A percentile compares a stretch with the other conserved stretches of the same genome.
phyloP scores from a whole-genome alignment of 35 echinoderm and acorn worm species.

The Apostichopus parvimensis region DNA sequence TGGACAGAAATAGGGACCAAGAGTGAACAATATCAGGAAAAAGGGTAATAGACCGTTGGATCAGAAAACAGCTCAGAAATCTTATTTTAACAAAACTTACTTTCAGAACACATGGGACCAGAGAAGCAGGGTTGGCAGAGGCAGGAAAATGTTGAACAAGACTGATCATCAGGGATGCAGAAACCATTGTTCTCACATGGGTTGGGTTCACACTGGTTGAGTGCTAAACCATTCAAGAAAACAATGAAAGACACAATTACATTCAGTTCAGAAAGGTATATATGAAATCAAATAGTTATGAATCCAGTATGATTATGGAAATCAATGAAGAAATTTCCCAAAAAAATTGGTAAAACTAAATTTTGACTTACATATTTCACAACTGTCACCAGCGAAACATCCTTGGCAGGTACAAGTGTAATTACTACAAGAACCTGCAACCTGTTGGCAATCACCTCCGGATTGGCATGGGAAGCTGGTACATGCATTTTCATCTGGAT shows the following conservation, averaged over 20 bases:
- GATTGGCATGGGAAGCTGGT: constrained; percentile 33
- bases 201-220: constrained; percentile 72
- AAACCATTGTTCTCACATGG: constrained; percentile 78
- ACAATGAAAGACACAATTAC: too few relatives aligned
- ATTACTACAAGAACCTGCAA: constrained; percentile 21
- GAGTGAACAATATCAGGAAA: too few relatives aligned
- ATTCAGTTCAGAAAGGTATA: too few relatives aligned
- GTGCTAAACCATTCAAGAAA: constrained; percentile 11
- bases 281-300: too few relatives aligned
- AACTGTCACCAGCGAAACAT: constrained; percentile 43
- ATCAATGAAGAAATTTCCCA: too few relatives aligned
- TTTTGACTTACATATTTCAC: constrained; percentile 56
- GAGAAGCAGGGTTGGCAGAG: constrained; percentile 68
- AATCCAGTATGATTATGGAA: too few relatives aligned
- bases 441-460: constrained; percentile 27
- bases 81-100: constrained; percentile 21
- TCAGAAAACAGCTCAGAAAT: not conserved
- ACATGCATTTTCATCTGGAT: constrained; percentile 40
- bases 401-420: constrained; percentile 42
- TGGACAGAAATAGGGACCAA: too few relatives aligned
- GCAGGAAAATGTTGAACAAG: constrained; percentile 66
- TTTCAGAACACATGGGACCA: constrained; percentile 47
- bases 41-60: too few relatives aligned
- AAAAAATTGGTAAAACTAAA: too few relatives aligned
- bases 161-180: constrained; percentile 53